phyloP scores from a whole-genome alignment of 2,797 vertebrate genomes.

The Epinephelus coioides region DNA sequence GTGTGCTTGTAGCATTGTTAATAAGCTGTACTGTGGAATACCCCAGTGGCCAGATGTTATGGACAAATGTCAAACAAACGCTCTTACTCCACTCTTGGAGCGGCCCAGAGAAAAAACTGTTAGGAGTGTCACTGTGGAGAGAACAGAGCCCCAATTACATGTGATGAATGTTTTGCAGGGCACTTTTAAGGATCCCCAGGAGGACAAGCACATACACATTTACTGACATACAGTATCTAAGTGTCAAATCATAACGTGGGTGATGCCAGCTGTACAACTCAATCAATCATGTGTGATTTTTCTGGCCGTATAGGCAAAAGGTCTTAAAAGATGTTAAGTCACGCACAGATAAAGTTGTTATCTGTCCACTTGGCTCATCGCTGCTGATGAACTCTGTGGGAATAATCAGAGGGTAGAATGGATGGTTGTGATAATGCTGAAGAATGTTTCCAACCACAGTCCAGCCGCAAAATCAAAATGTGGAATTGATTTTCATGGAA shows the following conservation, averaged over 20 bases:
- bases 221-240: constrained; percentile 42
- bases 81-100: constrained; percentile 80
- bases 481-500: constrained; percentile 39
- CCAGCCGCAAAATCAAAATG: constrained; percentile 41
- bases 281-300: constrained; percentile 28
- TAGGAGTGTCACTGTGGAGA: constrained; percentile 66
- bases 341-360: constrained; percentile 23
- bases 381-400: constrained; percentile 31
- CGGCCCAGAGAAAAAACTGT: constrained; percentile 62
- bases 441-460: constrained; percentile 44
- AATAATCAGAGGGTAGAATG: constrained; percentile 40
- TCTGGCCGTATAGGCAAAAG: constrained; percentile 6
- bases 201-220: constrained; percentile 43
- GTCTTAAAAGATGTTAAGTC: constrained; percentile 26
- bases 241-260: constrained; percentile 54
- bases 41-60: constrained; percentile 88
- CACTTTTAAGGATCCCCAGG: constrained; percentile 50
- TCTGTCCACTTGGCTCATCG: constrained; percentile 34
- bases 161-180: constrained; percentile 71
- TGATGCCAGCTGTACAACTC: constrained; percentile 39
- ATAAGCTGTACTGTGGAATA: constrained; percentile 84
- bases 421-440: constrained; percentile 42
- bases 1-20: constrained; percentile 87
- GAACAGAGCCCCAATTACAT: constrained; percentile 71
- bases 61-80: constrained; percentile 89